phyloP scores from a whole-genome alignment of 1,140 invertebrate species.

The Rhizoglyphus robini region DNA sequence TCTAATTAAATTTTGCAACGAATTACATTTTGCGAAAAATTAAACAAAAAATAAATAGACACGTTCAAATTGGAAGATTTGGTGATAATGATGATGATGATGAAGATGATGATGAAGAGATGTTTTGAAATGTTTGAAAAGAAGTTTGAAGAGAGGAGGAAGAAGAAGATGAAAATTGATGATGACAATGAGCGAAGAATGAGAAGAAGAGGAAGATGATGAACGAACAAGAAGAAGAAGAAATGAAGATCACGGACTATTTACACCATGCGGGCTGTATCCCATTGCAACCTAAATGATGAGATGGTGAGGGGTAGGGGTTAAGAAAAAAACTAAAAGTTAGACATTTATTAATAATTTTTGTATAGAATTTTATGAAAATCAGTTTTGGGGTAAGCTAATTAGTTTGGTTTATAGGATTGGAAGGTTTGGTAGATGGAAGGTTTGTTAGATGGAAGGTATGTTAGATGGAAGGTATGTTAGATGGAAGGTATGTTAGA shows the following conservation, averaged over 20 bases:
- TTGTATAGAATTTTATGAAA: not conserved
- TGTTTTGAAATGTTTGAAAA: too few relatives aligned
- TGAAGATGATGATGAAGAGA: not conserved
- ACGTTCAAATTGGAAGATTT: too few relatives aligned
- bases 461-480: not conserved
- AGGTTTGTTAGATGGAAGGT: not conserved
- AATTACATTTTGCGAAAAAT: too few relatives aligned
- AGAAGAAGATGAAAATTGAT: not conserved
- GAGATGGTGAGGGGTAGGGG: not conserved
- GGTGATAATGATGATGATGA: not conserved
- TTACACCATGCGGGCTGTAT: constrained; percentile 20
- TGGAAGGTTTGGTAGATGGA: not conserved
- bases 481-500: not conserved
- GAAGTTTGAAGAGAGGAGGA: too few relatives aligned
- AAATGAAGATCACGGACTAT: constrained; percentile 12
- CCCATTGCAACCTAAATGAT: constrained; percentile 18
- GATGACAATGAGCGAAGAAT: not conserved
- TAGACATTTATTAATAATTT: not conserved
- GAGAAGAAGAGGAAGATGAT: not conserved
- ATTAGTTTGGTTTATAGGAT: too few relatives aligned
- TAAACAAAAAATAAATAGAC: too few relatives aligned
- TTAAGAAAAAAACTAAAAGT: not conserved
- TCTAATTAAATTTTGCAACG: too few relatives aligned
- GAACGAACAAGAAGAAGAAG: not conserved
- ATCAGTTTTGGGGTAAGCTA: not conserved